These are phyloP conservation scores for Lottia gigantea DNA, from an alignment of 2,888 invertebrate species.

Conservation along the genomic window DNA sequence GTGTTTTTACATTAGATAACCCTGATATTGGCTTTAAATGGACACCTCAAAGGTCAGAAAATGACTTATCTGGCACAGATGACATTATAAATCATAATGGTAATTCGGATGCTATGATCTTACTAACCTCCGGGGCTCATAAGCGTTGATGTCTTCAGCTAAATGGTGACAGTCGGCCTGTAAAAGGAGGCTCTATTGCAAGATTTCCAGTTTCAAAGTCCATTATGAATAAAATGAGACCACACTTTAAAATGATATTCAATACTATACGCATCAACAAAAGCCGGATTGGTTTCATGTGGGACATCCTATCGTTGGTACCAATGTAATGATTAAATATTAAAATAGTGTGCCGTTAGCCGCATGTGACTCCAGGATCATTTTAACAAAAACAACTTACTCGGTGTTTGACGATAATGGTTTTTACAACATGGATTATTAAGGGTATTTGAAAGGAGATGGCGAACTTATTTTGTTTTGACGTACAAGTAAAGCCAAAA, in stretches of 20 bases:
- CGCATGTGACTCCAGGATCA: no score
- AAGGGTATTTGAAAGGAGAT: constrained; percentile 1
- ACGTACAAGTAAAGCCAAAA: constrained; percentile 16
- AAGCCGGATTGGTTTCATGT: neutral
- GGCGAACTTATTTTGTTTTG: constrained; percentile 16
- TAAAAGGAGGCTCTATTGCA: no score
- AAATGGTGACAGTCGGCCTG: no score
- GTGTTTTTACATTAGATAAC: neutral
- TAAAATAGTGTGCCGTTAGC: no score
- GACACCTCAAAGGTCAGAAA: neutral
- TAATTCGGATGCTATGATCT: neutral
- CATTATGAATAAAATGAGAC: neutral
- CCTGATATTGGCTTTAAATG: neutral
- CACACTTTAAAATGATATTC: neutral
- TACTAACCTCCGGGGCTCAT: neutral
- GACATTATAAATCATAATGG: neutral
- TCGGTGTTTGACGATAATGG: constrained; percentile 18
- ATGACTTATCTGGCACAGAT: neutral
- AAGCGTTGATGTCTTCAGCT: no score
- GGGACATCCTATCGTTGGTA: neutral
- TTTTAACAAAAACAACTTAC: neutral
- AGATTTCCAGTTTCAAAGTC: neutral
- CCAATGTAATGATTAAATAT: no score
- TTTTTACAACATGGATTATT: constrained; percentile 16
- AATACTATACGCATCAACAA: neutral